These are phyloP conservation scores for Romanogobio albipinnatus DNA, from an alignment of 2,113 vertebrate species.

Conservation along the genomic window DNA sequence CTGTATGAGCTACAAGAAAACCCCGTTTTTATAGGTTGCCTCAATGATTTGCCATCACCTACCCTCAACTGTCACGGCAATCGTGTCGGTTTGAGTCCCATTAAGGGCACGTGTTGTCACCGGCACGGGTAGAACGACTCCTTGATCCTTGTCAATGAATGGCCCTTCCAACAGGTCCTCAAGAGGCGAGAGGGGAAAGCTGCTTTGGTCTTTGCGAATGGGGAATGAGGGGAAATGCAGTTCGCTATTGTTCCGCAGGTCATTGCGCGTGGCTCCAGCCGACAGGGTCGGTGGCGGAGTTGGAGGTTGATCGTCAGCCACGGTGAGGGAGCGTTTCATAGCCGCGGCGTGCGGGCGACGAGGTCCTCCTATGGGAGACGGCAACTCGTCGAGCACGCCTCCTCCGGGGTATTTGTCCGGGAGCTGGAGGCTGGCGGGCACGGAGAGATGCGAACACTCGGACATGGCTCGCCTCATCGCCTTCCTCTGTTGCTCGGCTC, in stretches of 20 bases:
- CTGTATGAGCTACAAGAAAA: no score
- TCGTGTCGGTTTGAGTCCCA: slow-evolving; percentile 51
- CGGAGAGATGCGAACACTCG: slow-evolving; percentile 90
- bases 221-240: slow-evolving; percentile 64
- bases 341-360: slow-evolving; percentile 70
- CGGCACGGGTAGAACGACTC: slow-evolving; percentile 69
- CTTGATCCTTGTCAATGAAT: slow-evolving; percentile 63
- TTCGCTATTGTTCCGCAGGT: slow-evolving; percentile 67
- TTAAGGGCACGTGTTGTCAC: slow-evolving; percentile 57
- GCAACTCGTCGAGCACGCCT: slow-evolving; percentile 66
- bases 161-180: slow-evolving; percentile 74
- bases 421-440: slow-evolving; percentile 85
- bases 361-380: slow-evolving; percentile 67
- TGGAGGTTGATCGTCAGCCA: slow-evolving; percentile 82
- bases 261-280: slow-evolving; percentile 63
- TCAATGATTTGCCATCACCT: slow-evolving; percentile 60
- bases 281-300: slow-evolving; percentile 67
- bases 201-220: slow-evolving; percentile 60
- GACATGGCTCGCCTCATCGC: slow-evolving; percentile 92
- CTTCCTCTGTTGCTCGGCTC: slow-evolving; percentile 85
- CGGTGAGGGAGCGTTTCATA: slow-evolving; percentile 86
- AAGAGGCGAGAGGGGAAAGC: slow-evolving; percentile 66
- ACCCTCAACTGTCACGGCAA: slow-evolving; percentile 68
- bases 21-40: no score
- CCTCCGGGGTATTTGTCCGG: slow-evolving; percentile 87